Conservation (phyloP, 1,140 invertebrate genomes). For the Dicyema japonicum region DNA sequence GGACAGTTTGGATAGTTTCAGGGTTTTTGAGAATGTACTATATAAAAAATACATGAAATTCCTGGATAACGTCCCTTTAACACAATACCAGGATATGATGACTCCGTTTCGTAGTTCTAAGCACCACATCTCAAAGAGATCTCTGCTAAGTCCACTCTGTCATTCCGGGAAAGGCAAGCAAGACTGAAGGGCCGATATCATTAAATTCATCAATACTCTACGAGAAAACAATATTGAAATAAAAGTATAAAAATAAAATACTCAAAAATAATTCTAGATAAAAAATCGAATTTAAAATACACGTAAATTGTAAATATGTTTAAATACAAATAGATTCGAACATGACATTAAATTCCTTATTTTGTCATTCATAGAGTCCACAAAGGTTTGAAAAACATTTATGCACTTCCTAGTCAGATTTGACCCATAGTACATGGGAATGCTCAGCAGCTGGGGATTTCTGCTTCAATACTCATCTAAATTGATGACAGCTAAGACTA, state of each 20-base stretch:
- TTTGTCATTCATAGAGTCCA: slow-evolving; percentile 94
- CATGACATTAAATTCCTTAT: slow-evolving; percentile 76
- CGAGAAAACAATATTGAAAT: no score
- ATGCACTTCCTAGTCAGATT: slow-evolving; percentile 96
- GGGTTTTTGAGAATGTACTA: no score
- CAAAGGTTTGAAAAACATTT: slow-evolving; percentile 95
- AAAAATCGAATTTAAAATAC: slow-evolving; percentile 18
- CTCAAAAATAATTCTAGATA: slow-evolving; percentile 1
- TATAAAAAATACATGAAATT: no score
- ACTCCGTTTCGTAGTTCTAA: slow-evolving; percentile 82
- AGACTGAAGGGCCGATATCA: slow-evolving; percentile 86
- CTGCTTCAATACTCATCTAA: slow-evolving; percentile 87
- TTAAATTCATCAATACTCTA: no score
- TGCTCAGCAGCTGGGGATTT: slow-evolving; percentile 85
- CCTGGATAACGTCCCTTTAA: slow-evolving; percentile 87
- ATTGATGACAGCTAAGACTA: no score
- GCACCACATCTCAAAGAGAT: slow-evolving; percentile 94
- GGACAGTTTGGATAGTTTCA: no score
- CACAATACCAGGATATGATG: slow-evolving; percentile 92
- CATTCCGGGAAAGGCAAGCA: slow-evolving; percentile 97
- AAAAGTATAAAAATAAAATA: slow-evolving; percentile 1
- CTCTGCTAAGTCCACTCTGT: slow-evolving; percentile 80
- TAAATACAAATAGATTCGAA: slow-evolving; percentile 93
- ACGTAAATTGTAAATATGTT: slow-evolving; percentile 89
- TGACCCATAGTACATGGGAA: slow-evolving; percentile 76